Evolutionary conservation across 2,888 invertebrate genomes (phyloP), one percentile per base, ranked within the genome.

Genomic region (Ormyrus pomaceus): DNA sequence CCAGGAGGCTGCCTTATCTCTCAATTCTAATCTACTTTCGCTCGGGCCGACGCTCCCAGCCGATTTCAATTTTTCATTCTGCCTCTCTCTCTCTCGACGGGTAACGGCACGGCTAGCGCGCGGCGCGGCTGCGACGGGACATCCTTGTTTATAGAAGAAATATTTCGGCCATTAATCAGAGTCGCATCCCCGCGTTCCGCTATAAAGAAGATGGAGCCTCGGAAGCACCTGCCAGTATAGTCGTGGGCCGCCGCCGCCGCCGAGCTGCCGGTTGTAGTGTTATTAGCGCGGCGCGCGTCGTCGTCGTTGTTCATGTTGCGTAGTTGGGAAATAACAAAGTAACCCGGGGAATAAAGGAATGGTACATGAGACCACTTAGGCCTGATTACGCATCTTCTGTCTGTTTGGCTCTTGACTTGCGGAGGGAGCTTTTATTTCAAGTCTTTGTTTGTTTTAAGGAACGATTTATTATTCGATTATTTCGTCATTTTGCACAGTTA

Each of bases 111-210:
- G 34, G 34, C 53, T 66, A 34, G 34, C 46, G 70, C 70, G 19
- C 59, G 10, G 53, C 50, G 56, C 72, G 64, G 72, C 77, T 34
- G 82, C 55, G 9, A n/a, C 84, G 82, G 83, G 82, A 84, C 19
- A 87, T 87, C 87, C 86, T 87, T 88, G 88, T 89, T 88, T 87
- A 87, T 87, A 84, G 86, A 86, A 87, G 85, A 89, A 88, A 87
- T 88, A 89, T 88, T 87, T 86, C 84, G 84, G 84, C 87, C 87
- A 87, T 89, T 88, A 88, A 88, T 89, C 88, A 88, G 85, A 85
- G 85, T 83, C 83, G 83, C 79, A 82, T 34, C 77, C 72, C 74
- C 75, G 82, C 79, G 77, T 77, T 11, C 9, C 45, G 68, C 0
- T 5, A 7, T 13, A 66, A 51, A 10, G n/a, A 48, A 50, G 19